Base-by-base conservation (phyloP, 1,140 invertebrate species). In the Plodia interpunctella region DNA sequence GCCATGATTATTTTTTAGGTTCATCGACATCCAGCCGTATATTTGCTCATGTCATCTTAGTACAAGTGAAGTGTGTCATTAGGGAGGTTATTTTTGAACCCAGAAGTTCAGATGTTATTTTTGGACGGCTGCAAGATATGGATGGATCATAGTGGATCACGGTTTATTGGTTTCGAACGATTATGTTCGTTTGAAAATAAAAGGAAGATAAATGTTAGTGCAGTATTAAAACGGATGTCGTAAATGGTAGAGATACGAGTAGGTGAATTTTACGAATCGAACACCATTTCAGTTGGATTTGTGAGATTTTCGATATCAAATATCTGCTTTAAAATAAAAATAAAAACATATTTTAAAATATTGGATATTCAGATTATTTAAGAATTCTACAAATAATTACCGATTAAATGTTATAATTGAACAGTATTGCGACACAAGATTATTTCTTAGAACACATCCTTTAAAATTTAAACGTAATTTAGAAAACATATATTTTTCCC, bases 11-110 rank as follows among this genome's bases (percentile, higher is more conserved):
- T 6, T 32, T 32, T 32, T 9, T 32, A 32, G 11, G 4, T 32
- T 4, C 30, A 44, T 15, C 13, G 15, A 15, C 8, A 4, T n/a
- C n/a, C n/a, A n/a, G n/a, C n/a, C n/a, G 38, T 44, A 44, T 44
- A 13, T 44, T 44, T 44, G 8, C 2, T 44, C 38, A 44, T 15
- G 38, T 15, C 2, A 15, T 3, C 5, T 38, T 17, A 66, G 60
- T 59, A 63, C 56, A 59, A 73, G 60, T 74, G 73, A 76, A 73
- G 75, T 78, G 68, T 76, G 73, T 79, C 74, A 76, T 79, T 75
- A 68, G 69, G 68, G 66, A 75, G 71, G 78, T 71, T 83, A 83
- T 83, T 78, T 81, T 63, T 54, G 71, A 70, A 44, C 38, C 38
- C 38, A 44, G 38, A 55, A 66, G 52, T 66, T 63, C 64, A 61